Base-by-base conservation (phyloP, 2,113 vertebrate genomes). In the Pteruthius melanotis region DNA sequence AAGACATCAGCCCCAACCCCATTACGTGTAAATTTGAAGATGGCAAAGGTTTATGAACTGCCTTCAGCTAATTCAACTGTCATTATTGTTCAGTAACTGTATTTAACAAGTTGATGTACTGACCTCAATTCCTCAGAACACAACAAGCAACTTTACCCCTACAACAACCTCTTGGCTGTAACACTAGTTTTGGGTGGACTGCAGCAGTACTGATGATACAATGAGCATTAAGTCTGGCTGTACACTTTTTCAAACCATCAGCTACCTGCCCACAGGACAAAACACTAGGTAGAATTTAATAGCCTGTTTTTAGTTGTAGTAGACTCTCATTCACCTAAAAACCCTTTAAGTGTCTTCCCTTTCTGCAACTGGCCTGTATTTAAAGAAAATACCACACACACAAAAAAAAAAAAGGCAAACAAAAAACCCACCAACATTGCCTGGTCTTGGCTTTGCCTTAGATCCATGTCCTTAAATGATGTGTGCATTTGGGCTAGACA, bases 211-310 rank as follows among this genome's bases (percentile, higher is more conserved):
- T 30, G 17, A 23, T 12, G 4, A 50, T 8, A 12, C 2, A 23
- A 4, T 0, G 8, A 63, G 7, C 0, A 0, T 24, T 52, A 7
- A 1, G 3, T 24, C 10, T 47, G 12, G 23, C 28, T 9, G 1
- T 4, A 8, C 7, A 3, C 23, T 56, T 57, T 75, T 57, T 54
- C 30, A 56, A 86, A 19, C 15, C 20, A 60, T 64, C 21, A 52
- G 22, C 22, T 65, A 26, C 33, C 16, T 31, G 17, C 35, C 39
- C 9, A 3, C 10, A 39, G 5, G 12, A 47, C 6, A 30, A 20
- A 72, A 54, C 7, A 4, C 3, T 1, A 66, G 27, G 31, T 13
- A 33, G 17, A 89, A 28, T 37, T 77, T 39, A 2, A 15, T 0
- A 8, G 26, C 22, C 18, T 3, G 0, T 2, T 90, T 27, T 33